A percentile compares a stretch with the other conserved stretches of the same genome.
phyloP scores from a whole-genome alignment of 2,113 vertebrate species.

The Melospiza georgiana region DNA sequence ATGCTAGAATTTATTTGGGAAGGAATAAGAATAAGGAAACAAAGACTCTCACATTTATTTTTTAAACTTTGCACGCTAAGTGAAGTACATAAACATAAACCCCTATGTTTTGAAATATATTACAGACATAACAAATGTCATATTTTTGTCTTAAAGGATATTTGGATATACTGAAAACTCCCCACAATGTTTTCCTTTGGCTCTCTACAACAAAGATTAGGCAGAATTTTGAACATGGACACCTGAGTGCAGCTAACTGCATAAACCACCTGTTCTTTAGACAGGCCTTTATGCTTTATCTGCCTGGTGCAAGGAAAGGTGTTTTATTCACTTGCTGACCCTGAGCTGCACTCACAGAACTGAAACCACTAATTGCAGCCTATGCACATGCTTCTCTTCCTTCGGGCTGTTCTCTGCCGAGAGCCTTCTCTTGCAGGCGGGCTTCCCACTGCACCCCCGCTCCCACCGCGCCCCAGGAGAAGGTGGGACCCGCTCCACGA shows the following conservation, averaged over 20 bases:
- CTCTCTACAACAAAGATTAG: neutral
- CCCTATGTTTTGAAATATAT: neutral
- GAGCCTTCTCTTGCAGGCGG: accelerated
- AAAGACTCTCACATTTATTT: neutral
- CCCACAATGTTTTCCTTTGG: neutral
- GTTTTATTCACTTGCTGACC: neutral
- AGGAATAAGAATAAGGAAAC: neutral
- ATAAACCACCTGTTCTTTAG: neutral
- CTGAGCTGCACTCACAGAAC: neutral
- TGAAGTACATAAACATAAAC: neutral
- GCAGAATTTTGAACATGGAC: neutral
- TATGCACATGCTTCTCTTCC: accelerated
- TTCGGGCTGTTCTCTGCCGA: neutral
- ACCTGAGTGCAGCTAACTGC: neutral
- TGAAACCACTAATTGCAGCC: neutral
- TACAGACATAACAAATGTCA: neutral
- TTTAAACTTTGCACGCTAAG: neutral
- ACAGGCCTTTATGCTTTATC: neutral
- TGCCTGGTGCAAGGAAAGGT: neutral
- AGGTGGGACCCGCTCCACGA: accelerated
- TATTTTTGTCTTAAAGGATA: neutral
- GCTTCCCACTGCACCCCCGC: accelerated
- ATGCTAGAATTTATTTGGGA: neutral
- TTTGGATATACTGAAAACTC: neutral
- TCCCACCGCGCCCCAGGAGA: accelerated